Evolutionary conservation across 2,888 invertebrate species (phyloP), one percentile per base, ranked within the genome.

Genomic region (Synergus itoensis): DNA sequence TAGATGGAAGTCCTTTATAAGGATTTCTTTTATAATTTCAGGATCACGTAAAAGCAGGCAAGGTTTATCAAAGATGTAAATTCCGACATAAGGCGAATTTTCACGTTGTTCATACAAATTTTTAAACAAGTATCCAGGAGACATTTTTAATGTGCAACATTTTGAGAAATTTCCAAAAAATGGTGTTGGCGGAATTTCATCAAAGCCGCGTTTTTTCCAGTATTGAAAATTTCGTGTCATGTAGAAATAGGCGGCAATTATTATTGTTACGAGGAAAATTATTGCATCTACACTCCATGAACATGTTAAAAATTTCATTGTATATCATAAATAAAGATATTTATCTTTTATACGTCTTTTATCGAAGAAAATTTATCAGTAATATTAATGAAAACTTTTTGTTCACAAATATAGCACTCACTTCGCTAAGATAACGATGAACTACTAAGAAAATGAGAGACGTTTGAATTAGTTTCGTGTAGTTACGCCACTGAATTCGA

Each of bases 61-160:
- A 0, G 93, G 92, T 21, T 89, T 88, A 80, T 92, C 89, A 9
- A 92, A 84, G 0, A 90, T 48, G 28, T 82, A 85, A 88, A 63
- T 93, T 87, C 77, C 93, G 91, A 65, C 91, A 88, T 8, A 91
- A 86, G 9, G 92, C 89, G 65, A 88, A 88, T 76, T 91, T 80
- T 81, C 28, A 28, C 28, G 2, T 28, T 28, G 28, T 28, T 28
- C 28, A 28, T 28, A 28, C 28, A 28, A 28, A 0, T 89, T 86
- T 1, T 88, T 89, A 0, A 92, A 79, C 57, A 89, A 88, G 60
- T 91, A 14, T 0, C 90, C 91, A 67, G 91, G 88, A 21, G 86
- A 87, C 12, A 45, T 9, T 12, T 4, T 9, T 45, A 12, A 12
- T 45, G 12, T 65, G 11, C 40, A 65, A 41, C 65, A 65, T 41